Evolutionary conservation across 2,113 vertebrate species (phyloP).

Genomic region (Candoia aspera): DNA sequence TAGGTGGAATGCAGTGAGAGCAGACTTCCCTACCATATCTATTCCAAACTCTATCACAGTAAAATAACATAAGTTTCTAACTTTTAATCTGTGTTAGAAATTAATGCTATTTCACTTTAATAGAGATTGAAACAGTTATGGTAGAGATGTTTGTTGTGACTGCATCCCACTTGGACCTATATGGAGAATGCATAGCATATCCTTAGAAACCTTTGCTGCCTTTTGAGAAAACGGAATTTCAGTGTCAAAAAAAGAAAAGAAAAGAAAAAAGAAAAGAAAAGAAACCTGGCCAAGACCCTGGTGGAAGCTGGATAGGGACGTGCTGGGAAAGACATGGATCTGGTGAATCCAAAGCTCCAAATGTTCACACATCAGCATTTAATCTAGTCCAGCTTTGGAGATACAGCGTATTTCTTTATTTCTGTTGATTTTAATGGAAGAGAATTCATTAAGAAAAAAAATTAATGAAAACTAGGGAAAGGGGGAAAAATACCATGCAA

Average conservation of each 20-base stretch:
- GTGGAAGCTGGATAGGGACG: neutral
- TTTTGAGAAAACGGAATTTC: neutral
- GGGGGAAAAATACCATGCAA: neutral
- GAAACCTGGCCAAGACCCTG: neutral
- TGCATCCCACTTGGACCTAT: neutral
- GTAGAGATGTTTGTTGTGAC: neutral
- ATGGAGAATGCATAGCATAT: neutral
- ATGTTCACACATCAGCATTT: neutral
- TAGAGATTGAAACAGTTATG: neutral
- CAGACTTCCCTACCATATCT: neutral
- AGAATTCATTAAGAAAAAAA: neutral
- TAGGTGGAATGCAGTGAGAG: neutral
- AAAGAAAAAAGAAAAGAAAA: neutral
- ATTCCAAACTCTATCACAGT: neutral
- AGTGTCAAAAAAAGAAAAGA: neutral
- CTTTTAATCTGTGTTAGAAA: slow-evolving; percentile 4
- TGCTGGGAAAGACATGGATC: neutral
- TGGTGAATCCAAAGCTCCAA: neutral
- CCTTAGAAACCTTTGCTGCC: neutral
- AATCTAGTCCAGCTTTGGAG: neutral
- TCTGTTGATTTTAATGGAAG: neutral
- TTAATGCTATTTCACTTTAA: slow-evolving; percentile 1
- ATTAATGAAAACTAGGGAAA: neutral
- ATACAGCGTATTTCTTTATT: neutral
- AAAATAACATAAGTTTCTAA: neutral